phyloP scores from a whole-genome alignment of 2,797 vertebrate genomes.

The Girardinus metallicus region DNA sequence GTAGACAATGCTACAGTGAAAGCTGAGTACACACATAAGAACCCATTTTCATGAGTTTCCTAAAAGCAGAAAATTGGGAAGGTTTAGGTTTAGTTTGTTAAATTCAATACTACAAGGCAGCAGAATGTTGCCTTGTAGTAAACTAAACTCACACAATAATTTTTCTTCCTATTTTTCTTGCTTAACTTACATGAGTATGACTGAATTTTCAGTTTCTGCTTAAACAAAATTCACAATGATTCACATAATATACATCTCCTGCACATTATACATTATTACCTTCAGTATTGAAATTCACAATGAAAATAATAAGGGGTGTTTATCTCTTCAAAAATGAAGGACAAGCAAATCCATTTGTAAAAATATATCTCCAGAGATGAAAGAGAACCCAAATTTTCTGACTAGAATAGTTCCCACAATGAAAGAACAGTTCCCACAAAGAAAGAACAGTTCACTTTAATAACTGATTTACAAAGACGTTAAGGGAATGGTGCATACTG shows the following conservation, averaged over 20 bases:
- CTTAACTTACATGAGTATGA: neutral
- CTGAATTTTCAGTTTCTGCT: neutral
- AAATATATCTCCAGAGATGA: neutral
- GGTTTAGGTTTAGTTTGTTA: neutral
- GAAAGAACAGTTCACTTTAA: neutral
- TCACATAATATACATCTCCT: neutral
- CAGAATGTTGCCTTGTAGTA: neutral
- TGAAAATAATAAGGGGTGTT: neutral
- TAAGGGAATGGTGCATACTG: neutral
- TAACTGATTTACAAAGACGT: neutral
- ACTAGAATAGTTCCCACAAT: neutral
- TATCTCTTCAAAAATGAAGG: neutral
- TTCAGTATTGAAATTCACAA: neutral
- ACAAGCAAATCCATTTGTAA: neutral
- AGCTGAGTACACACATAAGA: neutral
- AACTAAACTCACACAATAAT: neutral
- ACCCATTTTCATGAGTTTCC: neutral
- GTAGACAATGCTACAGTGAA: slow-evolving; percentile 1
- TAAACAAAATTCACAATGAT: neutral
- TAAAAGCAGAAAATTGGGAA: neutral
- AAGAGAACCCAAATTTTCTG: neutral
- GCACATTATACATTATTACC: neutral
- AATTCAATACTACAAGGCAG: neutral
- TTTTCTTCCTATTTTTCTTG: neutral
- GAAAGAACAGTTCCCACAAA: neutral